phyloP scores from a whole-genome alignment of 2,888 invertebrate genomes.

The Cosmopolites sordidus region DNA sequence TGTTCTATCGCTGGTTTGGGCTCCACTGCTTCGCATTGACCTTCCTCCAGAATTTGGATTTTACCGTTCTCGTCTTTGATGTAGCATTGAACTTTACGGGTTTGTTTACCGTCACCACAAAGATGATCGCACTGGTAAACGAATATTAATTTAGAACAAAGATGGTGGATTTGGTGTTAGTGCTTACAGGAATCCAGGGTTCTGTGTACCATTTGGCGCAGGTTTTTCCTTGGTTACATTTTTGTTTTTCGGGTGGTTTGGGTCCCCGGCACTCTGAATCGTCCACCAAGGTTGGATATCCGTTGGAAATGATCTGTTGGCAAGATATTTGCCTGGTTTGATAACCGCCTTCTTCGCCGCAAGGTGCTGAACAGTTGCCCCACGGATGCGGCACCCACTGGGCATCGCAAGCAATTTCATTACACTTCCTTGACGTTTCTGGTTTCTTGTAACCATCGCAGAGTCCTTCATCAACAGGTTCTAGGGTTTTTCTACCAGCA shows the following conservation, averaged over 20 bases:
- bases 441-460: slow-evolving; percentile 79
- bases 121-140: slow-evolving; percentile 71
- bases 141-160: neutral
- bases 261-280: slow-evolving; percentile 72
- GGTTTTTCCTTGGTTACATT: slow-evolving; percentile 69
- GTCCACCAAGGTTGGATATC: slow-evolving; percentile 65
- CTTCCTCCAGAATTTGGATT: slow-evolving; percentile 63
- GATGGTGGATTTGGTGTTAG: no score
- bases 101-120: slow-evolving; percentile 86
- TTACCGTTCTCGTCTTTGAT: slow-evolving; percentile 59
- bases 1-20: slow-evolving; percentile 68
- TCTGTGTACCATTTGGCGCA: slow-evolving; percentile 86
- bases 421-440: slow-evolving; percentile 65
- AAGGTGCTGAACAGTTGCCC: slow-evolving; percentile 77
- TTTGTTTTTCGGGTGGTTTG: slow-evolving; percentile 64
- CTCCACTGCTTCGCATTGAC: slow-evolving; percentile 57
- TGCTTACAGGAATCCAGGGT: slow-evolving; percentile 82
- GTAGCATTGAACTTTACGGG: slow-evolving; percentile 75
- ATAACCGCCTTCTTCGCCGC: slow-evolving; percentile 67
- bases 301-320: slow-evolving; percentile 71
- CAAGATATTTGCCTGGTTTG: slow-evolving; percentile 72
- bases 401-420: slow-evolving; percentile 71
- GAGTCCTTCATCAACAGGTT: slow-evolving; percentile 67
- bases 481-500: slow-evolving; percentile 67
- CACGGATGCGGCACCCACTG: slow-evolving; percentile 76